A percentile compares a stretch with the other conserved stretches of the same genome.
Evolutionary conservation across 2,113 vertebrate genomes (phyloP).

Genomic region (Noctilio leporinus): DNA sequence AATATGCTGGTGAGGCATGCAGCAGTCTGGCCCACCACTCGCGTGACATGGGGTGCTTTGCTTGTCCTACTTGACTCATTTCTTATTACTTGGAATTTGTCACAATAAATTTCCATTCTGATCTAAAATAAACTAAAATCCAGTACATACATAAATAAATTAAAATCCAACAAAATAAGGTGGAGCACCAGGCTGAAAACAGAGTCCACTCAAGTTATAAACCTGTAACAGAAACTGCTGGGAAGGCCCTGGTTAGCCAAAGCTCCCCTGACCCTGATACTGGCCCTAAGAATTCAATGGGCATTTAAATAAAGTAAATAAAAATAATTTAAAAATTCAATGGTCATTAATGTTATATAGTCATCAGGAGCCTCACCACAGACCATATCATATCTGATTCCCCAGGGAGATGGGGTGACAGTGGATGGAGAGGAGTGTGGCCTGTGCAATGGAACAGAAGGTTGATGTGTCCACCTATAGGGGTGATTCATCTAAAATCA

Average conservation of each 20-base stretch:
- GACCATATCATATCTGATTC: not conserved
- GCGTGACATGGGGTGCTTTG: not conserved
- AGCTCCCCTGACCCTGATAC: not conserved
- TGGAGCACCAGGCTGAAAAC: not conserved
- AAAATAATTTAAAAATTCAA: not conserved
- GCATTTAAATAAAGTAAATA: not conserved
- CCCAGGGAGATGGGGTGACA: not conserved
- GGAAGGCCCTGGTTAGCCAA: not conserved
- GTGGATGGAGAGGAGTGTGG: not conserved
- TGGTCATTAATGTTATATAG: not conserved
- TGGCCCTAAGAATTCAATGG: not conserved
- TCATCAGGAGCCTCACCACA: not conserved
- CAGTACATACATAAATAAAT: too few relatives aligned
- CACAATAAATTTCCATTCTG: not conserved
- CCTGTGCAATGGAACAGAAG: fast-evolving
- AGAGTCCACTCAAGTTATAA: not conserved
- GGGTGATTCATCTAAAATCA: not conserved
- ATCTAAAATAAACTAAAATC: not conserved
- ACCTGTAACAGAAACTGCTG: not conserved
- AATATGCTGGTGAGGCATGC: fast-evolving
- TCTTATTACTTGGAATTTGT: not conserved
- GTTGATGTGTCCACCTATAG: fast-evolving
- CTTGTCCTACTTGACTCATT: not conserved
- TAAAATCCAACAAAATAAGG: not conserved
- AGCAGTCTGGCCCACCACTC: fast-evolving